Conservation (phyloP, 2,888 invertebrate genomes). For the Aporophyla nigra region DNA sequence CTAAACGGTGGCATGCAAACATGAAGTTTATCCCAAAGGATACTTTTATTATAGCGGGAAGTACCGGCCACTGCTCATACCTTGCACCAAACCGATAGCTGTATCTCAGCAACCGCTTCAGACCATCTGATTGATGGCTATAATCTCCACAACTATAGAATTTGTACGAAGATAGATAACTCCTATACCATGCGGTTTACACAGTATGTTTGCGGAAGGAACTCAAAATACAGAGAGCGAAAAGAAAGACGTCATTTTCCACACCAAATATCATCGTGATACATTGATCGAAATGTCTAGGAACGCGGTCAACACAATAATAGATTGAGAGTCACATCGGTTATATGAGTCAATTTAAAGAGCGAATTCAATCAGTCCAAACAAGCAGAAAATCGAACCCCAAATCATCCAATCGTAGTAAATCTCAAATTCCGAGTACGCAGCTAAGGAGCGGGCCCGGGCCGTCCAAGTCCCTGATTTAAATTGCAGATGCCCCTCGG, state of each 20-base stretch:
- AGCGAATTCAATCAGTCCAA: conserved; percentile 88
- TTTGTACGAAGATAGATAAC: conserved; percentile 79
- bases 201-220: conserved; percentile 67
- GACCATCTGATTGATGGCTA: conserved; percentile 84
- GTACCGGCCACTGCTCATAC: conserved; percentile 58
- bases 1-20: background rate
- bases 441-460: conserved; percentile 88
- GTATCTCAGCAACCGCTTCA: conserved; percentile 77
- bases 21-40: conserved; percentile 11
- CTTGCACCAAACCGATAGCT: conserved; percentile 72
- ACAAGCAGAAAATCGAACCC: conserved; percentile 90
- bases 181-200: conserved; percentile 68
- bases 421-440: conserved; percentile 89
- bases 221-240: conserved; percentile 48
- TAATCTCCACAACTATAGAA: conserved; percentile 83
- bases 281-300: conserved; percentile 30
- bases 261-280: conserved; percentile 11
- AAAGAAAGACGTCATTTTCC: conserved; percentile 15
- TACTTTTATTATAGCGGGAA: conserved; percentile 19
- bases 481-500: conserved; percentile 90
- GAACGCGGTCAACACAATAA: conserved; percentile 50
- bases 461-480: conserved; percentile 89
- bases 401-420: conserved; percentile 89
- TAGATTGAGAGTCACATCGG: conserved; percentile 69
- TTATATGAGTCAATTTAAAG: conserved; percentile 82